Conservation (phyloP, 2,888 invertebrate species). For the Dasypogon diadema region DNA sequence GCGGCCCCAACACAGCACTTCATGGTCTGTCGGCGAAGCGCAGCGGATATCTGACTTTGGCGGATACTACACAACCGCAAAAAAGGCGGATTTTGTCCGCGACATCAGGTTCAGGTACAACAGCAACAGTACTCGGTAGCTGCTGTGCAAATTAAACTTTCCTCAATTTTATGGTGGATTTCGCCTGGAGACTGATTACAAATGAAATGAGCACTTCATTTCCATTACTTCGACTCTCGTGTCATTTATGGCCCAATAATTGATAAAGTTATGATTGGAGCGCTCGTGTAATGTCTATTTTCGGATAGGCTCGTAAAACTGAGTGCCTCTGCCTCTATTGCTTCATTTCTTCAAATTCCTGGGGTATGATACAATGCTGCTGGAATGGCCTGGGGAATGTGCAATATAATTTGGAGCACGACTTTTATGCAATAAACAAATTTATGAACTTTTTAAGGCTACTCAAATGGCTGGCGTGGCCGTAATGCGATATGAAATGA, state of each 20-base stretch:
- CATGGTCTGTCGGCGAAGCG: slow-evolving; percentile 38
- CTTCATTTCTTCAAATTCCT: not conserved
- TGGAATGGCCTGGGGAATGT: too few relatives aligned
- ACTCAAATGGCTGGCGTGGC: too few relatives aligned
- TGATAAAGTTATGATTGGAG: slow-evolving; percentile 38
- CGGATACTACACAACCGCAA: too few relatives aligned
- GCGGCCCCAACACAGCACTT: not conserved
- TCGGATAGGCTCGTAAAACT: not conserved
- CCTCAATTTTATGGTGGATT: slow-evolving; percentile 4
- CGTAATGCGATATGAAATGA: too few relatives aligned
- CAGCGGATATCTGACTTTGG: slow-evolving; percentile 25
- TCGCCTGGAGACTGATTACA: slow-evolving; percentile 24
- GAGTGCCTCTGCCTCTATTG: not conserved
- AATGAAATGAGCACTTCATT: slow-evolving; percentile 31
- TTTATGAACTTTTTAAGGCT: too few relatives aligned
- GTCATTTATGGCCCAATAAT: slow-evolving; percentile 34
- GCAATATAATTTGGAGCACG: too few relatives aligned
- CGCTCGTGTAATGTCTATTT: slow-evolving; percentile 16
- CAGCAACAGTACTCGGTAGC: not conserved
- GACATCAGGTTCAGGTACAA: not conserved
- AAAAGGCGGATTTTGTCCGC: not conserved
- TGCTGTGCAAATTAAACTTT: slow-evolving; percentile 11
- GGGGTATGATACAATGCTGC: not conserved
- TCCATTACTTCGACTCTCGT: slow-evolving; percentile 22
- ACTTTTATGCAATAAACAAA: too few relatives aligned